Base-by-base conservation (phyloP, 2,113 vertebrate genomes). In the Tricholaema leucomelas region DNA sequence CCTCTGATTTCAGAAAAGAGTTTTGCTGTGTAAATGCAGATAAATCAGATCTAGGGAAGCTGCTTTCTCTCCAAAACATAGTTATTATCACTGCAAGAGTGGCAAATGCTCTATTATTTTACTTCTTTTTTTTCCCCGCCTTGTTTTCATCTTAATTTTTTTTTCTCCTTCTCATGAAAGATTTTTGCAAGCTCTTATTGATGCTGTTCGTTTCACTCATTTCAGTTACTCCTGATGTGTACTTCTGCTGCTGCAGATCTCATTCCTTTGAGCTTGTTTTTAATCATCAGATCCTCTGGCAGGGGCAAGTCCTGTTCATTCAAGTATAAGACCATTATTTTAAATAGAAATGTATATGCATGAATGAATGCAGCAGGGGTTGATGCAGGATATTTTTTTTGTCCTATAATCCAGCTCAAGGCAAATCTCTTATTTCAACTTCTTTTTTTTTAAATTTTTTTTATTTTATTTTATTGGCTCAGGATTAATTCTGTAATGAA, bases 1-100 rank as follows among this genome's bases (percentile, higher is more conserved):
- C 83, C 88, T 83, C 66, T 55, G 69, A 77, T 92, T 94, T 92
- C 92, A 91, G 88, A 85, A 88, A 93, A 94, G 33, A 25, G 12
- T 80, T 94, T 91, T 92, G 21, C 61, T 88, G 73, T 84, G 71
- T 85, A 94, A 93, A 94, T 88, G 42, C 15, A 15, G 42, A 44
- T 44, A 18, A 95, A 91, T 60, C 74, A 92, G 75, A 91, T 72
- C 73, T 24, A 55, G 21, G 7, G 16, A 86, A 90, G 88, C 25
- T 17, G 20, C 11, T 93, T 95, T 72, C 40, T 81, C 84, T 80
- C 52, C 54, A 72, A 96, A 93, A 72, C 8, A 21, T 81, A 52
- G 46, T 92, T 91, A 63, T 87, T 90, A 74, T 89, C 74, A 58
- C 25, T 56, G 27, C 87, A 78, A 17, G 31, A 87, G 15, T 27